Evolutionary conservation across 1,140 invertebrate genomes (phyloP).

Genomic region (Penaeus vannamei): DNA sequence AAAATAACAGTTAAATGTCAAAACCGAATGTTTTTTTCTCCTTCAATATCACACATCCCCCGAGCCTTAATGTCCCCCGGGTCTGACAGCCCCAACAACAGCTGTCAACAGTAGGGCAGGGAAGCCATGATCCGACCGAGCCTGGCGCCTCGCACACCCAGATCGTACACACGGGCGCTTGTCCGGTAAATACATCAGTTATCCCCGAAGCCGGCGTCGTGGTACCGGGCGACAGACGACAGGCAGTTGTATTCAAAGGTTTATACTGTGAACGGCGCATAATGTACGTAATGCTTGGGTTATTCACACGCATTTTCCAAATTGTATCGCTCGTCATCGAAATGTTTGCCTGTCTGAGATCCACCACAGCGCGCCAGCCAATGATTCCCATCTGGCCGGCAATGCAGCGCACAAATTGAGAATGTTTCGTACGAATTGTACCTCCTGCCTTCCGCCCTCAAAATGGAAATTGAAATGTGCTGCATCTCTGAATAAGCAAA

Average conservation of each 20-base stretch:
- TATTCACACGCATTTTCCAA: conserved; percentile 46
- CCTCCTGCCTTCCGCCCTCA: no score
- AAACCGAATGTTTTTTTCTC: no score
- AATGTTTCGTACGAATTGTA: no score
- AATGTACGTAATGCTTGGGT: conserved; percentile 55
- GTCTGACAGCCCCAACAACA: no score
- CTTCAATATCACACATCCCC: no score
- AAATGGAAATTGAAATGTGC: no score
- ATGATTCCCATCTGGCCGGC: no score
- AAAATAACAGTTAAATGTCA: no score
- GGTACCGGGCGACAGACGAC: conserved; percentile 47
- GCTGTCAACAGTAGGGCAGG: no score
- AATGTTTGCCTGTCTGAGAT: conserved; percentile 3
- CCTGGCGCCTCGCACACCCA: conserved; percentile 3
- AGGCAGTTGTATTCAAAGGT: conserved; percentile 63
- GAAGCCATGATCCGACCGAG: neutral
- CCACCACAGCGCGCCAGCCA: no score
- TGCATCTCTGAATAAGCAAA: conserved; percentile 36
- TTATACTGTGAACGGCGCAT: conserved; percentile 51
- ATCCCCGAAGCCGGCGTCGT: conserved; percentile 48
- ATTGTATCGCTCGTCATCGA: neutral
- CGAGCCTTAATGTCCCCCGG: no score
- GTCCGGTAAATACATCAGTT: conserved; percentile 61
- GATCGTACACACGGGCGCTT: conserved; percentile 24
- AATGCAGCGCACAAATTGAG: no score